Evolutionary conservation across 2,797 vertebrate genomes (phyloP).

Genomic region (Merluccius polli): DNA sequence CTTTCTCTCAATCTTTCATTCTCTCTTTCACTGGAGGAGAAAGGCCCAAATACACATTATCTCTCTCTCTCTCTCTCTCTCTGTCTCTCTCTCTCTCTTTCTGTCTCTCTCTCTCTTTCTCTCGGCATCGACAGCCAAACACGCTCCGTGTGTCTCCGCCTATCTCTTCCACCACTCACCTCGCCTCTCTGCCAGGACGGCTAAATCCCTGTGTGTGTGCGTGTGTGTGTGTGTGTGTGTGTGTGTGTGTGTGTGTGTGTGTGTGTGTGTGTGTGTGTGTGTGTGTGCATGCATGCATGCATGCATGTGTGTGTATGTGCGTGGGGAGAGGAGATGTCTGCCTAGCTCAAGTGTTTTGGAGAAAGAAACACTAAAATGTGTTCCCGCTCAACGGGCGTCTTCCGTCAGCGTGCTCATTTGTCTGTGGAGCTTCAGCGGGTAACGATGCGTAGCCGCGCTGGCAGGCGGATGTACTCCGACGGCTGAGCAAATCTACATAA

Average conservation of each 20-base stretch:
- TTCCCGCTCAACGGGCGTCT: no score
- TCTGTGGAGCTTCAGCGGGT: no score
- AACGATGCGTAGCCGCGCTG: no score
- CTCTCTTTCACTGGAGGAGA: slow-evolving; percentile 3
- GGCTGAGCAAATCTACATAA: not conserved
- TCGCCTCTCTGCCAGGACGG: not conserved
- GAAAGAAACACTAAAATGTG: not conserved
- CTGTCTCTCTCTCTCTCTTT: not conserved
- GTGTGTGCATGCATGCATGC: not conserved
- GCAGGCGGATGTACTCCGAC: no score
- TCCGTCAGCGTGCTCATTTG: no score
- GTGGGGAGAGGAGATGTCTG: slow-evolving; percentile 8
- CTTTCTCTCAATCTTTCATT: not conserved
- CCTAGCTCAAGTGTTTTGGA: slow-evolving; percentile 33
- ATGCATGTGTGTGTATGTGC: no score
- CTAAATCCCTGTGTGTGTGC: not conserved
- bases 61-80: not conserved
- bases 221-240: not conserved
- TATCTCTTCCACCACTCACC: not conserved
- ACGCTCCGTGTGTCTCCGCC: not conserved
- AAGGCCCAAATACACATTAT: not conserved
- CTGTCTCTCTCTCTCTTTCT: not conserved
- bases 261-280: not conserved
- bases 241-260: no score
- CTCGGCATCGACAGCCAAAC: no score